Conservation (phyloP, 2,113 vertebrate genomes). For the Hemiscyllium ocellatum region DNA sequence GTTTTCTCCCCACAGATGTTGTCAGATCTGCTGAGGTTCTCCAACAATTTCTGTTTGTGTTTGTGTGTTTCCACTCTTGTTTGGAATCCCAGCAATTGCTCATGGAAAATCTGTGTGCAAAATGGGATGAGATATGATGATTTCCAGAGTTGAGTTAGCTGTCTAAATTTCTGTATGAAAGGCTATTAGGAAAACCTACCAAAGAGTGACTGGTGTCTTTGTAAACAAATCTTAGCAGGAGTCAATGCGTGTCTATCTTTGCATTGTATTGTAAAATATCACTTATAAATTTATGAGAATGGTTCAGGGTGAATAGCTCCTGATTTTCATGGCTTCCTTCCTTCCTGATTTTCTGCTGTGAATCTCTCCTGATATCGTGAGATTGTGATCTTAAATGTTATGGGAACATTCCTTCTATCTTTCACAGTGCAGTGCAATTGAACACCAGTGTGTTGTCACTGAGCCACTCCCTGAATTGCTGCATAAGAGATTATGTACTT, state of each 20-base stretch:
- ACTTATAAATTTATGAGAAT: background rate
- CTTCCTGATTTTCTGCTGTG: background rate
- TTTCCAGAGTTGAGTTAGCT: background rate
- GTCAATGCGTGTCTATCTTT: background rate
- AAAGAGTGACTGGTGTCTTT: background rate
- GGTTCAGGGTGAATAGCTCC: background rate
- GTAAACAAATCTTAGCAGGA: background rate
- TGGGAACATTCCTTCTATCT: conserved; percentile 5
- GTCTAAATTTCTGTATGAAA: background rate
- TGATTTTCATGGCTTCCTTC: background rate
- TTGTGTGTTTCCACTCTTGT: background rate
- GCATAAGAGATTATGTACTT: background rate
- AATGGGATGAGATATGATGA: background rate
- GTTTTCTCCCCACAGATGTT: too few relatives aligned
- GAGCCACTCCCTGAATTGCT: background rate
- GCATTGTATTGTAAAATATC: background rate
- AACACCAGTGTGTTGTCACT: background rate
- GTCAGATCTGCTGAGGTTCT: too few relatives aligned
- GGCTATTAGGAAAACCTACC: background rate
- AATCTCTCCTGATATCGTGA: background rate
- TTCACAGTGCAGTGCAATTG: background rate
- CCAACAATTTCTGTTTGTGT: too few relatives aligned
- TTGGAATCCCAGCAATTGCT: background rate
- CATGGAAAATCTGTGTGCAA: background rate
- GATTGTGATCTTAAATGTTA: conserved; percentile 11